These are phyloP conservation scores for Drosophila sproati DNA, from an alignment of 1,140 invertebrate species.

Conservation along the genomic window DNA sequence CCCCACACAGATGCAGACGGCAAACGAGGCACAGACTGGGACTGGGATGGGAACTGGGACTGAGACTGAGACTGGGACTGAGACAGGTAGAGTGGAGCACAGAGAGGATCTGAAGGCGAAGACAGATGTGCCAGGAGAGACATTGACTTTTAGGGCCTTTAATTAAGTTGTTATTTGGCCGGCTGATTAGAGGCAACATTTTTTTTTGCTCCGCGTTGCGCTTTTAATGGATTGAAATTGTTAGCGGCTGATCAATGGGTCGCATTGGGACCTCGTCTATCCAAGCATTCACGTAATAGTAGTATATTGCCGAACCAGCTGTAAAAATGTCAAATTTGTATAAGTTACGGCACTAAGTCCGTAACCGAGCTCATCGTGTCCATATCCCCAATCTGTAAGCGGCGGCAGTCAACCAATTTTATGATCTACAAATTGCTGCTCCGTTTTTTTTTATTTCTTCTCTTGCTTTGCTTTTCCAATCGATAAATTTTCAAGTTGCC, in stretches of 20 bases:
- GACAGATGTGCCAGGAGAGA: slow-evolving; percentile 12
- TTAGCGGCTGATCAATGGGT: slow-evolving; percentile 67
- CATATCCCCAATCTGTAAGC: slow-evolving; percentile 11
- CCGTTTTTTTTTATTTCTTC: slow-evolving; percentile 54
- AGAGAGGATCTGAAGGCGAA: slow-evolving; percentile 13
- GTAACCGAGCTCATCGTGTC: background rate
- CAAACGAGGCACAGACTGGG: background rate
- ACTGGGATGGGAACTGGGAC: too few species aligned
- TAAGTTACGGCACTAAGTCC: slow-evolving; percentile 59
- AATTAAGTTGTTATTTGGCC: slow-evolving; percentile 79
- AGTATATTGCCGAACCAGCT: slow-evolving; percentile 19
- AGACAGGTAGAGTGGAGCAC: background rate
- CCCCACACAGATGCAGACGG: slow-evolving; percentile 53
- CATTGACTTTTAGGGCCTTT: slow-evolving; percentile 72
- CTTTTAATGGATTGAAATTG: slow-evolving; percentile 44
- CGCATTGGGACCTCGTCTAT: background rate
- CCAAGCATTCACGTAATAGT: background rate
- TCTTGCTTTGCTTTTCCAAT: slow-evolving; percentile 22
- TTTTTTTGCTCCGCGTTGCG: slow-evolving; percentile 42
- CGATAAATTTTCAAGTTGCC: slow-evolving; percentile 76
- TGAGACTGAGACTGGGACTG: too few species aligned
- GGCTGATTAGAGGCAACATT: slow-evolving; percentile 72
- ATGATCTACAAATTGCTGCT: slow-evolving; percentile 78
- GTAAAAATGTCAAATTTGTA: slow-evolving; percentile 83
- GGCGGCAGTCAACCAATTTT: slow-evolving; percentile 52